These are phyloP conservation scores for Siderastrea siderea DNA, from an alignment of 92 coral and sea anemone genomes.

Conservation along the genomic window DNA sequence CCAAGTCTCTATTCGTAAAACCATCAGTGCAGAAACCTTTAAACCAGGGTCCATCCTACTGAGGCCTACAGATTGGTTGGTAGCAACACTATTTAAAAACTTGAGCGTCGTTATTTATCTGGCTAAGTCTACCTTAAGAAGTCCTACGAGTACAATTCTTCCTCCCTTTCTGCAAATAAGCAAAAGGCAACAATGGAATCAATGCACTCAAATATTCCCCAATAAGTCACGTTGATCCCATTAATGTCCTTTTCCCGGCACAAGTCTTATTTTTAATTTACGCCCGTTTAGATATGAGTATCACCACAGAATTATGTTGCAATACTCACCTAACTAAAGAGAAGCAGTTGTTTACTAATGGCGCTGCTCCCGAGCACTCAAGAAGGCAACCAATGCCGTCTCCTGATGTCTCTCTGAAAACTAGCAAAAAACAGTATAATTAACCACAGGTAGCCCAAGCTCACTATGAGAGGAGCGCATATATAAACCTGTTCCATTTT, in stretches of 20 bases:
- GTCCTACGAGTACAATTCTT: constrained; percentile 79
- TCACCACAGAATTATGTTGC: neutral
- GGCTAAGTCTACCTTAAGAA: constrained; percentile 68
- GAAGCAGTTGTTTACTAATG: constrained; percentile 78
- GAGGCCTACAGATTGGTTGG: neutral
- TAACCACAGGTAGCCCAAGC: no score
- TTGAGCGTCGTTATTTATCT: neutral
- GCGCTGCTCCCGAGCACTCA: constrained; percentile 81
- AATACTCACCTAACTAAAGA: constrained; percentile 73
- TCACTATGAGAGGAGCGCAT: no score
- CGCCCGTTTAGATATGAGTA: no score
- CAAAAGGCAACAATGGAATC: neutral
- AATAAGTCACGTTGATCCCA: neutral
- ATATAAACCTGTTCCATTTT: no score
- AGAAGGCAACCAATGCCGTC: constrained; percentile 85
- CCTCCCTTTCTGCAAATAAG: constrained; percentile 81
- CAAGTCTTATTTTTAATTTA: no score
- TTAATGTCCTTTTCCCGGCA: no score
- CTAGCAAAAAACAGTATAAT: constrained; percentile 20
- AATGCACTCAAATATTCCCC: constrained; percentile 30
- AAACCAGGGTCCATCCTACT: no score
- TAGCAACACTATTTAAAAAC: neutral
- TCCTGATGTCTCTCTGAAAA: constrained; percentile 77
- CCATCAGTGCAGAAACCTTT: no score
- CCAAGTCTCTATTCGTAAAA: no score